Evolutionary conservation across 2,888 invertebrate genomes (phyloP), one percentile per base, ranked within the genome.

Genomic region (Tuberolachnus salignus): DNA sequence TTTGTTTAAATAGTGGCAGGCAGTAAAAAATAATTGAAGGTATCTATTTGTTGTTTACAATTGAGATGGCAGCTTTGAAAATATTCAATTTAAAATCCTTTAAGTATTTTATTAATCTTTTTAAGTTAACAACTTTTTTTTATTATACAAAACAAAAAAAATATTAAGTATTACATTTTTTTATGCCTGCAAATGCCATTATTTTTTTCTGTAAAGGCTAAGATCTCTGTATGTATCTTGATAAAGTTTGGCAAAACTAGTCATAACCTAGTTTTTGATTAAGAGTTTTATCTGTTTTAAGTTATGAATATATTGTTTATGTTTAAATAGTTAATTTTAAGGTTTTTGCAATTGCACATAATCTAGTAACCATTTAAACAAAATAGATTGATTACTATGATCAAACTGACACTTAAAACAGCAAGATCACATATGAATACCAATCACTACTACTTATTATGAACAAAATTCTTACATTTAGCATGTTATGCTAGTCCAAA

Each of bases 161-260:
- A 23, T 34, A 14, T 26, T 59, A 49, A 59, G 61, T 63, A 53
- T 69, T 69, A 13, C 1, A 53, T 23, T 63, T 53, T 53, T 55
- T 71, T 67, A 69, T 69, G 26, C 67, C 9, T 53, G 1, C 16
- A 21, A 23, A 78, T 69, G 59, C 59, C 57, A 49, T 78, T 67
- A 46, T 57, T 44, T 70, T 57, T 71, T 46, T 53, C 42, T 34
- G 63, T 59, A 26, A 49, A 69, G 69, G 67, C 64, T 59, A 46
- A 61, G 69, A 61, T 78, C 67, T 78, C 69, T 49, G 66, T 59
- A 69, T 67, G 49, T 59, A 78, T 34, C 59, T 51, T 67, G 34
- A 51, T 53, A 67, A 75, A n/a, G 49, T 69, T 66, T 78, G 78
- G 69, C 59, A 69, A 78, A 78, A 69, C 78, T 78, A 78, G 78